Percentiles rank a stretch among this genome's conserved stretches.
phyloP scores from a whole-genome alignment of 1,140 invertebrate species.

The Magallana gigas region DNA sequence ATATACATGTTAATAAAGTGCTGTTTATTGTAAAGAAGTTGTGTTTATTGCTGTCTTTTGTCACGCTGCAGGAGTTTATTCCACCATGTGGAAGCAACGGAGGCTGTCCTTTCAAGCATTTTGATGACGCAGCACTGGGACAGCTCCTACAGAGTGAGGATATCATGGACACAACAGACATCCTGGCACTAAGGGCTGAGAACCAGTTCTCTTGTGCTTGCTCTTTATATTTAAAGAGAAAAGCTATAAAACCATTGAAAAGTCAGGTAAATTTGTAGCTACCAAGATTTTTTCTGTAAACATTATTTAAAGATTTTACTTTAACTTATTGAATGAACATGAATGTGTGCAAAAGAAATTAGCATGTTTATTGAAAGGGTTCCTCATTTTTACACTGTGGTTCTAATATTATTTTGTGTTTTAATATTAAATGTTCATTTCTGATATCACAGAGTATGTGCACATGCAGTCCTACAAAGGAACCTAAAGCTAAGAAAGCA shows the following conservation, averaged over 20 bases:
- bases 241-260: not conserved
- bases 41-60: not conserved
- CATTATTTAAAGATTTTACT: too few relatives aligned
- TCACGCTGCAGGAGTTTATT: not conserved
- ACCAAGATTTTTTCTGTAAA: not conserved
- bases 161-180: not conserved
- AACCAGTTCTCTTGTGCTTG: constrained; percentile 7
- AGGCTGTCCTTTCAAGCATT: constrained; percentile 40
- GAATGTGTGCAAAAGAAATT: too few relatives aligned
- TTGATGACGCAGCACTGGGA: not conserved
- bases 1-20: not conserved
- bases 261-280: not conserved
- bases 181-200: not conserved
- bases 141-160: not conserved
- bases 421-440: too few relatives aligned
- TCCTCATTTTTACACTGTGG: too few relatives aligned
- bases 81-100: constrained; percentile 20
- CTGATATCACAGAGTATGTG: too few relatives aligned
- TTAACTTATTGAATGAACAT: too few relatives aligned
- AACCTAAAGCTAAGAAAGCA: not conserved
- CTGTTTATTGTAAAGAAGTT: not conserved
- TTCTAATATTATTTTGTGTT: too few relatives aligned
- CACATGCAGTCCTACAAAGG: not conserved
- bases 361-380: too few relatives aligned
- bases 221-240: not conserved